Conservation (phyloP, 2,888 invertebrate genomes). For the Hemistola chrysoprasaria region DNA sequence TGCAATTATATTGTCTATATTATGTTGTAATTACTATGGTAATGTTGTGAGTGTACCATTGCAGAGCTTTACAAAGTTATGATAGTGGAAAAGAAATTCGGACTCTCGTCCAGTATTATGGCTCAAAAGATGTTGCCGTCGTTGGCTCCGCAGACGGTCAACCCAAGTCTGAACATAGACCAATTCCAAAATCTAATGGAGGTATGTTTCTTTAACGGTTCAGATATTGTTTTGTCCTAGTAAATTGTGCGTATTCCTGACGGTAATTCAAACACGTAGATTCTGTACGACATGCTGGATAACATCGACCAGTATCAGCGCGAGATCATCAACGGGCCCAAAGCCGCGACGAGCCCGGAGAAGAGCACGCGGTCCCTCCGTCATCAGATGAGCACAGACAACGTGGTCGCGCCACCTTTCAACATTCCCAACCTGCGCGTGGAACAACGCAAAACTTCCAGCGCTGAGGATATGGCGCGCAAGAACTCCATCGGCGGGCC, state of each 20-base stretch:
- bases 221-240: no score
- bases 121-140: slow-evolving; percentile 97
- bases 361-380: slow-evolving; percentile 81
- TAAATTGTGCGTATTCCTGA: no score
- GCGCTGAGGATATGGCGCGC: slow-evolving; percentile 95
- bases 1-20: slow-evolving; percentile 1
- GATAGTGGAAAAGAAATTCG: slow-evolving; percentile 94
- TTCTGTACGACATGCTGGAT: slow-evolving; percentile 96
- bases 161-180: slow-evolving; percentile 82
- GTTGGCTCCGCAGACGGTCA: slow-evolving; percentile 95
- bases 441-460: slow-evolving; percentile 93
- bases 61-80: slow-evolving; percentile 95
- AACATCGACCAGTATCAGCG: slow-evolving; percentile 94
- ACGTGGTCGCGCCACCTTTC: slow-evolving; percentile 91
- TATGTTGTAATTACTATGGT: background rate
- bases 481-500: slow-evolving; percentile 89
- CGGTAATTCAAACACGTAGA: slow-evolving; percentile 77
- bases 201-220: slow-evolving; percentile 47
- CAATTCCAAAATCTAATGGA: slow-evolving; percentile 68
- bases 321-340: slow-evolving; percentile 1
- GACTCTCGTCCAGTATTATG: slow-evolving; percentile 94
- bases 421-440: slow-evolving; percentile 94
- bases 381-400: slow-evolving; percentile 93
- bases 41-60: slow-evolving; percentile 36
- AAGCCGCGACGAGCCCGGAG: slow-evolving; percentile 43